phyloP scores from a whole-genome alignment of 2,113 vertebrate genomes.

The Salvelinus fontinalis region DNA sequence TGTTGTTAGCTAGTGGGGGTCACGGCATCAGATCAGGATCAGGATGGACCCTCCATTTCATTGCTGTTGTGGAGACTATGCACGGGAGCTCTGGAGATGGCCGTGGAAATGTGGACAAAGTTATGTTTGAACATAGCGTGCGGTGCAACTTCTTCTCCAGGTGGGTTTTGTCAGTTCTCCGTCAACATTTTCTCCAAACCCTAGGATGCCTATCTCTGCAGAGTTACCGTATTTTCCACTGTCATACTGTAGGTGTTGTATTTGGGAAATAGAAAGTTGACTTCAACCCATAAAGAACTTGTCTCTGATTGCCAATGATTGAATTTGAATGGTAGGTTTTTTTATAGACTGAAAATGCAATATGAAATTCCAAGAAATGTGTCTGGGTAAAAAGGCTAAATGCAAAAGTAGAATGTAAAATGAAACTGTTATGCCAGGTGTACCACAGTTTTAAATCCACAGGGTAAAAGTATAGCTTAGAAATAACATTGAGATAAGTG shows the following conservation, averaged over 20 bases:
- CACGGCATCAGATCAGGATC: background rate
- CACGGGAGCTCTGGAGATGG: constrained; percentile 21
- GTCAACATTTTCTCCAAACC: background rate
- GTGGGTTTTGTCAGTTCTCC: constrained; percentile 56
- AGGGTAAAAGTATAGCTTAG: too few species aligned
- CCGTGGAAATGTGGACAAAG: constrained; percentile 38
- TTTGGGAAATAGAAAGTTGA: too few species aligned
- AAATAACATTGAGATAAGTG: too few species aligned
- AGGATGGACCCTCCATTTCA: constrained; percentile 37
- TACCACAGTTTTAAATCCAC: too few species aligned
- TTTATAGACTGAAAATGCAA: background rate
- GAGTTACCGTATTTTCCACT: background rate
- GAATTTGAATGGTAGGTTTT: too few species aligned
- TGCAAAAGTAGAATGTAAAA: background rate
- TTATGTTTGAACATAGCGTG: constrained; percentile 53
- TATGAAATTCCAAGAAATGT: too few species aligned
- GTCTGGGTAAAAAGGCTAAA: too few species aligned
- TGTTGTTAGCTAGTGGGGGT: constrained; percentile 16
- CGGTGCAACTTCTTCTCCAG: constrained; percentile 53
- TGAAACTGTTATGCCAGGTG: background rate
- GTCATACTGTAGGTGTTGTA: background rate
- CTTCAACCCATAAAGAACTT: too few species aligned
- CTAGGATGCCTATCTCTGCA: background rate
- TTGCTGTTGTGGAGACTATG: constrained; percentile 29
- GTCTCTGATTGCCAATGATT: too few species aligned